A percentile compares a stretch with the other conserved stretches of the same genome.
phyloP scores from a whole-genome alignment of 2,888 invertebrate species.

The Lasioglossum pauxillum region DNA sequence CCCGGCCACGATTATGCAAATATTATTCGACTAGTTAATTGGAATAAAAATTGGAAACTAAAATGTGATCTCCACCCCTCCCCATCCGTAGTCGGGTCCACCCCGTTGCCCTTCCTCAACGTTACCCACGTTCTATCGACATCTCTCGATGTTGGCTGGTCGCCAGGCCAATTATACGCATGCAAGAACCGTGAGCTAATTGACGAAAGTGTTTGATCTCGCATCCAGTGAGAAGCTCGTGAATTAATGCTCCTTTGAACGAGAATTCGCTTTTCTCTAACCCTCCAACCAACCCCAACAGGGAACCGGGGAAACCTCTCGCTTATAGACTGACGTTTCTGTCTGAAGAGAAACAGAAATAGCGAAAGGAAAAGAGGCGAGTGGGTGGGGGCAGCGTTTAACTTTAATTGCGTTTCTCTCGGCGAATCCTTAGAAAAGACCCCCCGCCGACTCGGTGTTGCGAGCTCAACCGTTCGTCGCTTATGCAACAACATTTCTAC shows the following conservation, averaged over 20 bases:
- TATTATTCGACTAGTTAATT: neutral
- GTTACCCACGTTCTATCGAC: slow-evolving; percentile 38
- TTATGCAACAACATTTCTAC: slow-evolving; percentile 77
- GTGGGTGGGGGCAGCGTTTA: slow-evolving; percentile 74
- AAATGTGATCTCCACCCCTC: slow-evolving; percentile 17
- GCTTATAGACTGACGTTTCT: slow-evolving; percentile 76
- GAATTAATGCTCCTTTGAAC: slow-evolving; percentile 81
- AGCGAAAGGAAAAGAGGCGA: slow-evolving; percentile 50
- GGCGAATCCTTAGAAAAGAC: slow-evolving; percentile 78
- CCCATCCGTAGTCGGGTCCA: neutral
- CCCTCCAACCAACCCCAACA: slow-evolving; percentile 65
- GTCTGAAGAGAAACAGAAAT: slow-evolving; percentile 59
- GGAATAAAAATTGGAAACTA: slow-evolving; percentile 32
- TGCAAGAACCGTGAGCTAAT: slow-evolving; percentile 75
- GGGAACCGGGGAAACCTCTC: slow-evolving; percentile 65
- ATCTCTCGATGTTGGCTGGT: slow-evolving; percentile 54
- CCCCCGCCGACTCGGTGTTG: slow-evolving; percentile 65
- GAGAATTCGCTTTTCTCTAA: slow-evolving; percentile 72
- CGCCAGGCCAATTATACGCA: slow-evolving; percentile 64
- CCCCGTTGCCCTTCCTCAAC: neutral
- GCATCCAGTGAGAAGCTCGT: slow-evolving; percentile 75
- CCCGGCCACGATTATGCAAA: neutral
- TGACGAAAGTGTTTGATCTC: slow-evolving; percentile 81
- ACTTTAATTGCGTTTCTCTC: slow-evolving; percentile 81
- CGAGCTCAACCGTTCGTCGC: slow-evolving; percentile 69